Conservation (phyloP, 2,888 invertebrate genomes). For the Agrochola lota region DNA sequence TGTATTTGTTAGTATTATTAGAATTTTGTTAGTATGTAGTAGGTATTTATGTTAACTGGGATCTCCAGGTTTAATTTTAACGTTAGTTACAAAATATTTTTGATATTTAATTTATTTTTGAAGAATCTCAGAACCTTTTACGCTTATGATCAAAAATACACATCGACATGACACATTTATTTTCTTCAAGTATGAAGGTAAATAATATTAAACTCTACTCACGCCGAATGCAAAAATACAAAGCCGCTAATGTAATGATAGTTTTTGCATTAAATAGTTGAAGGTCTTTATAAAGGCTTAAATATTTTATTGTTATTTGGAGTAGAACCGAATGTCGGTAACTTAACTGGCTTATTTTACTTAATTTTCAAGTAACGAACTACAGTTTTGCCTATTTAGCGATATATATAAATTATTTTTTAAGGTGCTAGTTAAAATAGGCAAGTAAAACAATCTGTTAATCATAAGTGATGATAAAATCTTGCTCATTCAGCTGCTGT, state of each 20-base stretch:
- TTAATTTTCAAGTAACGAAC: background rate
- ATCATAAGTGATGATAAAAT: background rate
- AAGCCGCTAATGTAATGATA: background rate
- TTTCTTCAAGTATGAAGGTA: background rate
- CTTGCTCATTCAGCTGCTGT: background rate
- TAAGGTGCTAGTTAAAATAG: background rate
- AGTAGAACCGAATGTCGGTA: slow-evolving; percentile 2
- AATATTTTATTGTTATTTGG: slow-evolving; percentile 6
- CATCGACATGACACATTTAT: no score
- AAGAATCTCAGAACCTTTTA: background rate
- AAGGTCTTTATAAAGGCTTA: background rate
- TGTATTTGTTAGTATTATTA: background rate
- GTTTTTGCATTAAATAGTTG: slow-evolving; percentile 8
- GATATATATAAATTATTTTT: background rate
- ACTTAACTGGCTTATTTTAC: background rate
- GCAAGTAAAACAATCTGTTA: background rate
- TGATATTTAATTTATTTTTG: background rate
- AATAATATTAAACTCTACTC: background rate
- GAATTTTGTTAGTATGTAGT: no score
- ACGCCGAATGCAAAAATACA: background rate
- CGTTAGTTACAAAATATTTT: background rate
- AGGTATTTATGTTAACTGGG: background rate
- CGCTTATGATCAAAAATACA: background rate
- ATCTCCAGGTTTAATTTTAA: no score
- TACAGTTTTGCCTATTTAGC: background rate